Evolutionary conservation across 2,797 vertebrate species (phyloP), one percentile per base, ranked within the genome.

Genomic region (Podarcis lilfordi): DNA sequence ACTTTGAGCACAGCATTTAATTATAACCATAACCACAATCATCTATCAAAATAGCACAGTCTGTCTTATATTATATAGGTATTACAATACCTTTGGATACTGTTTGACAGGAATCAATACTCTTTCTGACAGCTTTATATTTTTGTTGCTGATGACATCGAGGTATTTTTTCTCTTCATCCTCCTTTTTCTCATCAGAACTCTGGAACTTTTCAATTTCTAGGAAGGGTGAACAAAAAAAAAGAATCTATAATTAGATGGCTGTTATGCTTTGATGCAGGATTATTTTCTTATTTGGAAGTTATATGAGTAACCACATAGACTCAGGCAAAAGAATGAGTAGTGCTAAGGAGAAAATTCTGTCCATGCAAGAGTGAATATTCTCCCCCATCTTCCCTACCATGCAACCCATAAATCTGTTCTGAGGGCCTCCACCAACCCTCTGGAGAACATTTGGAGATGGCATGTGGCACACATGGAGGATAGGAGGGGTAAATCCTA

Each of bases 81-180:
- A 88, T 87, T 84, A 91, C 72, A 95, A 96, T 98, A 99, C 99
- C 99, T 99, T 99, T 94, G 99, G 99, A 97, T 99, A 99, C 95
- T 99, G 99, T 95, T 99, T 99, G 89, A 99, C 97, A 61, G 99
- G 99, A 93, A 99, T 99, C 95, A 99, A 97, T 88, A 99, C 98
- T 96, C 98, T 97, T 96, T 99, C 99, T 4, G 98, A 98, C 80
- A 99, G 97, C 96, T 99, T 99, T 97, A 99, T 99, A 92, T 99
- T 99, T 98, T 99, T 99, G 98, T 99, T 99, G 97, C 99, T 99
- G 98, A 99, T 99, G 95, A 99, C 98, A 96, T 99, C 99, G 88
- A 99, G 98, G 80, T 99, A 99, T 93, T 99, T 99, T 96, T 99
- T 99, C 94, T 98, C 98, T 93, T 98, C 98, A 21, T 98, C 98